Percentiles rank a stretch among this genome's conserved stretches.
Conservation (phyloP, 2,113 vertebrate genomes). For the Cyphomyrus plagiostoma region DNA sequence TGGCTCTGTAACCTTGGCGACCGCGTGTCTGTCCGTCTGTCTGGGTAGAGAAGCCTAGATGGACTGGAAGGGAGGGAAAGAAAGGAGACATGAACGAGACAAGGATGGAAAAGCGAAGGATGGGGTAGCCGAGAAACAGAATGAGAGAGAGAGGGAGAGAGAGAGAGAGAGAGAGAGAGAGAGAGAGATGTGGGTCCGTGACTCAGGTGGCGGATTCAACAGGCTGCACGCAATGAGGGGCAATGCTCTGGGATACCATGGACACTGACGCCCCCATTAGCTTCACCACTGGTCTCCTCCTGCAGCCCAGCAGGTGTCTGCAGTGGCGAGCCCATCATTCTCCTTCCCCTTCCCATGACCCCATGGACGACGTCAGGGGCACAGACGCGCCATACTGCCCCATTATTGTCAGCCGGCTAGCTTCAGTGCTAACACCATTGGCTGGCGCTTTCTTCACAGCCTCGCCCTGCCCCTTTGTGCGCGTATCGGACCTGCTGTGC, state of each 20-base stretch:
- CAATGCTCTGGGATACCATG: neutral
- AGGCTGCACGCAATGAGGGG: constrained; percentile 34
- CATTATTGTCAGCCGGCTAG: neutral
- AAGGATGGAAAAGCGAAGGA: neutral
- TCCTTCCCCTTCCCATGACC: neutral
- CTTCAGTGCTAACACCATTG: neutral
- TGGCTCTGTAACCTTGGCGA: constrained; percentile 41
- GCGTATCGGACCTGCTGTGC: neutral
- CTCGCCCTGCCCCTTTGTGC: neutral
- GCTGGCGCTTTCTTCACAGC: neutral
- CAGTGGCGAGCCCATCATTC: neutral
- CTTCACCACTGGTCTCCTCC: constrained; percentile 31
- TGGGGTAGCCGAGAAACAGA: neutral
- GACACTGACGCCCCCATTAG: constrained; percentile 39
- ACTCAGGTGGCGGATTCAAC: constrained; percentile 51
- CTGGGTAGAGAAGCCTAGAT: constrained; percentile 26
- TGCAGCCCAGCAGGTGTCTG: constrained; percentile 22
- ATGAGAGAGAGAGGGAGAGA: constrained; percentile 14
- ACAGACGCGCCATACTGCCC: neutral
- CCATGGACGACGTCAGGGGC: neutral
- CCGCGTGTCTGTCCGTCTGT: constrained; percentile 34
- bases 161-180: constrained; percentile 27
- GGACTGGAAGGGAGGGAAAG: constrained; percentile 16
- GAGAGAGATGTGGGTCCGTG: constrained; percentile 37
- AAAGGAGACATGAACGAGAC: neutral